Conservation (phyloP, 2,797 vertebrate genomes). For the Distichodus sexfasciatus region DNA sequence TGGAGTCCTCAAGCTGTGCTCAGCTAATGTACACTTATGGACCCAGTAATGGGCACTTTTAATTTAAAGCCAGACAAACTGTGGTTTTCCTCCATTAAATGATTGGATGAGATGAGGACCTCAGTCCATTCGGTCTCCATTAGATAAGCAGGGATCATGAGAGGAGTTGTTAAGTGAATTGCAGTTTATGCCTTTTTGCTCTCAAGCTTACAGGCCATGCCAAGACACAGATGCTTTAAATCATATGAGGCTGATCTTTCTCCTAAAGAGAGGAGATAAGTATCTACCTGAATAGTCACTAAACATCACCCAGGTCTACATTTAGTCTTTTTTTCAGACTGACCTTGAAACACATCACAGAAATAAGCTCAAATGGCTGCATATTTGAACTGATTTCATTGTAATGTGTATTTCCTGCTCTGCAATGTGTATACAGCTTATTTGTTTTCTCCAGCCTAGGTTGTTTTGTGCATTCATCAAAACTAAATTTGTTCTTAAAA, state of each 20-base stretch:
- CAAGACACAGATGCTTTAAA: neutral
- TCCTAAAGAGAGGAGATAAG: neutral
- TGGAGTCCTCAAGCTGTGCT: neutral
- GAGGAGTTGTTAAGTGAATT: conserved; percentile 52
- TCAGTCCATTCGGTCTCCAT: conserved; percentile 52
- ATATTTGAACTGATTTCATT: too few species aligned
- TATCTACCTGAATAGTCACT: too few species aligned
- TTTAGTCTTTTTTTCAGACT: too few species aligned
- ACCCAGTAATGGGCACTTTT: conserved; percentile 10
- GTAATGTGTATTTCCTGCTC: too few species aligned
- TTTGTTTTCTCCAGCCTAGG: too few species aligned
- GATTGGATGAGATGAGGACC: conserved; percentile 57
- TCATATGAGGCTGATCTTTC: neutral
- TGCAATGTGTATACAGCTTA: too few species aligned
- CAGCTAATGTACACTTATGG: conserved; percentile 13
- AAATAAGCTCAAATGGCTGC: too few species aligned
- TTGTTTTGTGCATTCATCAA: too few species aligned
- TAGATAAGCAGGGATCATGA: conserved; percentile 53
- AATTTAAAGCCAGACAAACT: conserved; percentile 34
- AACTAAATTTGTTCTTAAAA: too few species aligned
- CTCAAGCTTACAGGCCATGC: conserved; percentile 8
- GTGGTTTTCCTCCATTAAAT: conserved; percentile 61
- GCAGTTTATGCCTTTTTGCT: conserved; percentile 6
- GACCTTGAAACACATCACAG: too few species aligned
- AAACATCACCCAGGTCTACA: too few species aligned